phyloP scores from a whole-genome alignment of 2,888 invertebrate genomes.

The Drosophila anomelani region DNA sequence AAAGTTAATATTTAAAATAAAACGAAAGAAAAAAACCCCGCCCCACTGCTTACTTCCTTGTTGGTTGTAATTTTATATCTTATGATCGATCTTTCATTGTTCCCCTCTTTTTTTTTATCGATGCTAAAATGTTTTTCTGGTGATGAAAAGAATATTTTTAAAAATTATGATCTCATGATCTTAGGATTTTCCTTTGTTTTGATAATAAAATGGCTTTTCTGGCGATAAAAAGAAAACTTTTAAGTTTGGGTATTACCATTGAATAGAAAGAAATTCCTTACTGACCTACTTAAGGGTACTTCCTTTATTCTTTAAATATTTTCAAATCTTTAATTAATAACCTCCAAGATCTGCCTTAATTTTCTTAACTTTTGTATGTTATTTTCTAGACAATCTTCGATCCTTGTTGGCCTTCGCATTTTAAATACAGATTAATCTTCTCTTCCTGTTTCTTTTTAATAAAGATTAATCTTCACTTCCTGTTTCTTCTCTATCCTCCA shows the following conservation, averaged over 20 bases:
- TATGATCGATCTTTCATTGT: background rate
- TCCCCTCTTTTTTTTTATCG: background rate
- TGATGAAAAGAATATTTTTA: background rate
- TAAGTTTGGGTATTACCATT: background rate
- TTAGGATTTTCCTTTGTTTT: too few relatives aligned
- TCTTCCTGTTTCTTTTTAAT: too few relatives aligned
- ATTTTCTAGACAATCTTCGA: too few relatives aligned
- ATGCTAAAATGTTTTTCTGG: too few relatives aligned
- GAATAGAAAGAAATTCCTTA: background rate
- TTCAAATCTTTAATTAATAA: too few relatives aligned
- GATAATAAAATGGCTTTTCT: too few relatives aligned
- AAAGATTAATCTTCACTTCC: too few relatives aligned
- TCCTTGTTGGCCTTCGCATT: background rate
- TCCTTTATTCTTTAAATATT: background rate
- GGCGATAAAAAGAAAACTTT: background rate
- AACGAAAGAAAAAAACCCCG: background rate
- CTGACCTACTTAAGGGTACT: background rate
- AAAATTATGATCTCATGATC: too few relatives aligned
- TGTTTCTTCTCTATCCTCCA: rapidly evolving
- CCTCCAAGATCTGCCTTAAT: too few relatives aligned
- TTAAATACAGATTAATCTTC: background rate
- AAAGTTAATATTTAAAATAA: constrained; percentile 7
- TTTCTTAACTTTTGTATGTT: too few relatives aligned
- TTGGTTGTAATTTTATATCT: background rate
- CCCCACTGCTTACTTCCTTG: constrained; percentile 3